Base-by-base conservation (phyloP, 2,888 invertebrate species). In the Mythimna pallens region DNA sequence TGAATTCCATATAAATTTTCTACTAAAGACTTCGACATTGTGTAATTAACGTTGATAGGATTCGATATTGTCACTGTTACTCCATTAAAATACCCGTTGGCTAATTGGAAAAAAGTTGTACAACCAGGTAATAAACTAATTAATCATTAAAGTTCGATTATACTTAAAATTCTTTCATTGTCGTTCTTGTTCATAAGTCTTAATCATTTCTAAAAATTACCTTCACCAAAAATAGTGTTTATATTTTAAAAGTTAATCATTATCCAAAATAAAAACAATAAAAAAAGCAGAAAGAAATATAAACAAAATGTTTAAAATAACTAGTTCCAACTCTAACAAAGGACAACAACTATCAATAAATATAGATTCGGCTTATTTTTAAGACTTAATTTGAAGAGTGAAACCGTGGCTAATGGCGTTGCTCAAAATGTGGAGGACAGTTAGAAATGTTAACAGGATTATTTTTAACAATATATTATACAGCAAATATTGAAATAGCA, bases 111-210 rank as follows among this genome's bases (percentile, higher is more conserved):
- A 43, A 30, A 43, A 47, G 34, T 17, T 34, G 22, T 47, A n/a
- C 2, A 14, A 47, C 58, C 9, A 12, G 40, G 25, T 58, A 22
- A 58, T 63, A n/a, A 34, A 64, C 30, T 50, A 64, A 64, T 64
- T 7, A 36, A 22, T 36, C 1, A 64, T 64, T 50, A 34, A 34
- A 22, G 36, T 59, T 36, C 7, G 3, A 36, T 22, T 4, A 50
- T 17, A 25, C 12, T 67, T 67, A 8, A 59, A 50, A 67, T 67
- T 67, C 67, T 22, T 36, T 25, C 5, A 7, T 22, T 6, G n/a
- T n/a, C n/a, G n/a, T 57, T 22, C 40, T 8, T 12, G 4, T 22
- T 40, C 14, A 61, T 40, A 8, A 36, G 14, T 40, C n/a, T 22
- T n/a, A n/a, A 36, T 10, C 6, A 25, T 25, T 55, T 55, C 12